A percentile compares a stretch with the other conserved stretches of the same genome.
Conservation (phyloP, 2,113 vertebrate species). For the Dryoscopus gambensis region DNA sequence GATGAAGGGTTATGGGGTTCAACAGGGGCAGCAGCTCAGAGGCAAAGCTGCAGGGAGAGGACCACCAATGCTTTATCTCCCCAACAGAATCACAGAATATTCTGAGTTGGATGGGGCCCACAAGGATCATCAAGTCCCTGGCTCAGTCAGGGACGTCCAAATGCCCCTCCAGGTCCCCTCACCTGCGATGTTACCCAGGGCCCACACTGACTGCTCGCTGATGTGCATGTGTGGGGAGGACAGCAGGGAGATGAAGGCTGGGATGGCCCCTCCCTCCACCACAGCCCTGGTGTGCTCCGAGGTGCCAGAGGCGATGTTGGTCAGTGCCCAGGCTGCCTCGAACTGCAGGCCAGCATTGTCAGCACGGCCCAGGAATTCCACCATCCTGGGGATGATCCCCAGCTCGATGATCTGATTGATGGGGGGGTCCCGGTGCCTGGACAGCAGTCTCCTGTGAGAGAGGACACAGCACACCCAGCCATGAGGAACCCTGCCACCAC, state of each 20-base stretch:
- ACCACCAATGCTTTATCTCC: not conserved
- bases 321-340: constrained; percentile 91
- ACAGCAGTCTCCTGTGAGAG: constrained; percentile 81
- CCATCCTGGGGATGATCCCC: constrained; percentile 81
- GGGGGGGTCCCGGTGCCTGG: constrained; percentile 81
- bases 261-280: constrained; percentile 84
- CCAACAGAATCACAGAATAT: not conserved
- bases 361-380: constrained; percentile 76
- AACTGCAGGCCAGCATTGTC: constrained; percentile 81
- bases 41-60: not conserved
- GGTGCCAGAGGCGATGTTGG: constrained; percentile 88
- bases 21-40: not conserved
- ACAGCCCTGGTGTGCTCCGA: constrained; percentile 84
- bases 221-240: constrained; percentile 82
- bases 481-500: not conserved
- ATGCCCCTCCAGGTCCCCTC: not conserved
- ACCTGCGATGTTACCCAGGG: constrained; percentile 93
- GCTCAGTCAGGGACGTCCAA: not conserved
- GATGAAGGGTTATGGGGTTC: not conserved
- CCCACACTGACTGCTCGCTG: constrained; percentile 92
- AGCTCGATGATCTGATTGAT: constrained; percentile 77
- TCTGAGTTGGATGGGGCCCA: not conserved
- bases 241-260: constrained; percentile 80
- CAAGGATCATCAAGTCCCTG: not conserved
- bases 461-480: not conserved